A percentile compares a stretch with the other conserved stretches of the same genome.
phyloP scores from a whole-genome alignment of 2,888 invertebrate species.

The Calameuta filiformis region DNA sequence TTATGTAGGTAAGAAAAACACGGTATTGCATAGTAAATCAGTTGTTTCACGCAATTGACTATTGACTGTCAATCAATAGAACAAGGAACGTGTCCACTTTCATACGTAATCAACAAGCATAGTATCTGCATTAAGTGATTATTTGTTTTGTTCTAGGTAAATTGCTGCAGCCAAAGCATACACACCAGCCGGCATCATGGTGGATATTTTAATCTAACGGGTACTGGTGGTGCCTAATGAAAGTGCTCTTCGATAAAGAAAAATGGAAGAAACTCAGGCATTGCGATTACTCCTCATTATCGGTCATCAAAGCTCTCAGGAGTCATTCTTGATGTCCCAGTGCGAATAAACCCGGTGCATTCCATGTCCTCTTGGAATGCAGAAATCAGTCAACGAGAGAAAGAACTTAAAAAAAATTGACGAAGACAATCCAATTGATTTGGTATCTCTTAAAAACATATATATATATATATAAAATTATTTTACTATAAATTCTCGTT shows the following conservation, averaged over 20 bases:
- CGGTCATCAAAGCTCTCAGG: not conserved
- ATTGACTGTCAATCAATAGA: not conserved
- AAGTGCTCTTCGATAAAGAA: constrained; percentile 7
- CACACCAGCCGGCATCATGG: constrained; percentile 53
- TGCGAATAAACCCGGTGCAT: not conserved
- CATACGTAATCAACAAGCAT: not conserved
- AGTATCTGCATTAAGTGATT: not conserved
- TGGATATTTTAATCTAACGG: constrained; percentile 29
- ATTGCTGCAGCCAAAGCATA: constrained; percentile 63
- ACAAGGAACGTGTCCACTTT: not conserved
- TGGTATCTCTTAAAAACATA: constrained; percentile 20
- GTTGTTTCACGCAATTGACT: not conserved
- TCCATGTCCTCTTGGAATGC: not conserved
- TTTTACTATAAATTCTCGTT: constrained; percentile 38
- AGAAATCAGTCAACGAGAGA: constrained; percentile 16
- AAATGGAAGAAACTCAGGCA: constrained; percentile 4
- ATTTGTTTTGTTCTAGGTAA: constrained; percentile 44
- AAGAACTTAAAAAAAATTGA: constrained; percentile 17
- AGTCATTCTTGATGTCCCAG: not conserved
- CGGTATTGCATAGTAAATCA: not conserved
- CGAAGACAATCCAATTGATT: not conserved
- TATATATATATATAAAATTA: constrained; percentile 29
- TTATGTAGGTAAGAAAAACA: constrained; percentile 48
- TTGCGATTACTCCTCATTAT: not conserved
- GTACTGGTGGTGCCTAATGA: constrained; percentile 35